Evolutionary conservation across 2,797 vertebrate species (phyloP).

Genomic region (Lepilemur ruficaudatus): DNA sequence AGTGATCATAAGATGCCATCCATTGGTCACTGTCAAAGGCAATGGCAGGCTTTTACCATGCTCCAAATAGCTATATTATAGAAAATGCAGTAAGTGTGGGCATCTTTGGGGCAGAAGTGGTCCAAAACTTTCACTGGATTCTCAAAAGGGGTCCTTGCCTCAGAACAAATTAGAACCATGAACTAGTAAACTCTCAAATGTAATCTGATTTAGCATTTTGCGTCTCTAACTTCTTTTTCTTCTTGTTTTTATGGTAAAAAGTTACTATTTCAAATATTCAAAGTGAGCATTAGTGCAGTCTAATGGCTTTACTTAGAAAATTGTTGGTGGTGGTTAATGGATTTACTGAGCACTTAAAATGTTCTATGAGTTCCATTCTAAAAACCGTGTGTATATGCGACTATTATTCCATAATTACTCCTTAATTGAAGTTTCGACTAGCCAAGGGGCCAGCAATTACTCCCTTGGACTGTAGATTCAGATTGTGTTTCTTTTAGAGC

Average conservation of each 20-base stretch:
- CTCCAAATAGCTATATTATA: background rate
- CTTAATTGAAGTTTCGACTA: slow-evolving; percentile 19
- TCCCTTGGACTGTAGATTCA: background rate
- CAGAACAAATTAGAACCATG: background rate
- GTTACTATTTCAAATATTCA: slow-evolving; percentile 14
- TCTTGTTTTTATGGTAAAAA: slow-evolving; percentile 13
- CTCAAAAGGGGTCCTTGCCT: background rate
- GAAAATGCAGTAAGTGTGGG: background rate
- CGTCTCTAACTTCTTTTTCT: background rate
- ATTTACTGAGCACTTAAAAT: background rate
- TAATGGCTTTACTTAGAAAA: slow-evolving; percentile 47
- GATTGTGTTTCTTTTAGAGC: background rate
- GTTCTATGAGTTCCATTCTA: background rate
- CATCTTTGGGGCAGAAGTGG: background rate
- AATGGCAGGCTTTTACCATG: background rate
- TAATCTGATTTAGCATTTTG: background rate
- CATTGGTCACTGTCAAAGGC: background rate
- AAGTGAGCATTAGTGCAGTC: background rate
- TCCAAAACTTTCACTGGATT: background rate
- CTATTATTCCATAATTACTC: slow-evolving; percentile 49
- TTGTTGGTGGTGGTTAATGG: background rate
- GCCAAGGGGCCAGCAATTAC: background rate
- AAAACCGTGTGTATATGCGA: background rate
- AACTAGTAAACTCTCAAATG: background rate
- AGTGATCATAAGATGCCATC: background rate